phyloP scores from a whole-genome alignment of 2,888 invertebrate species.

The Cerastis leucographa region DNA sequence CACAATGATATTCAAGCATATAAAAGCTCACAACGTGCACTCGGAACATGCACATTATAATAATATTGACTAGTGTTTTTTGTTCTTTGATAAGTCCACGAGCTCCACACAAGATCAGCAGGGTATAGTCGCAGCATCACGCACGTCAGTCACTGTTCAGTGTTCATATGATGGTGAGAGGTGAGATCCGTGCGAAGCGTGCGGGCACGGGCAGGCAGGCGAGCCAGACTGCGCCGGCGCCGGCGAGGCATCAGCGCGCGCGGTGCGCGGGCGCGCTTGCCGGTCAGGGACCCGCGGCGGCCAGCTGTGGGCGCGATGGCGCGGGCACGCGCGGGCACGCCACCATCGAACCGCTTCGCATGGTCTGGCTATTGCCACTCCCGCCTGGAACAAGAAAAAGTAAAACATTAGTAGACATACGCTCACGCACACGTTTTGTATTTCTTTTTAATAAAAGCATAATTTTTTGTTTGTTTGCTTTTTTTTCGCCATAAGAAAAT shows the following conservation, averaged over 20 bases:
- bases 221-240: conserved; percentile 83
- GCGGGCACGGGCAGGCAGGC: conserved; percentile 84
- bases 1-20: conserved; percentile 57
- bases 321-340: conserved; percentile 93
- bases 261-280: conserved; percentile 82
- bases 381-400: conserved; percentile 76
- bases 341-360: conserved; percentile 86
- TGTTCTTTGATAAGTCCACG: conserved; percentile 61
- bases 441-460: no score
- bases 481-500: no score
- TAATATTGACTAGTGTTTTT: conserved; percentile 67
- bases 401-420: background rate
- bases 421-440: no score
- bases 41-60: conserved; percentile 50
- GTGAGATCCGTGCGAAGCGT: conserved; percentile 73
- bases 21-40: conserved; percentile 45
- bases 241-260: conserved; percentile 85
- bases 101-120: conserved; percentile 45
- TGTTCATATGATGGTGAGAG: conserved; percentile 70
- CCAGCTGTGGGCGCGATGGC: conserved; percentile 84
- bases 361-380: conserved; percentile 80
- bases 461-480: no score
- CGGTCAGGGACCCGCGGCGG: conserved; percentile 89
- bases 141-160: conserved; percentile 25
- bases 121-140: conserved; percentile 28